A percentile compares a stretch with the other conserved stretches of the same genome.
Conservation (phyloP, 2,888 invertebrate species). For the Heliconius ethilla region DNA sequence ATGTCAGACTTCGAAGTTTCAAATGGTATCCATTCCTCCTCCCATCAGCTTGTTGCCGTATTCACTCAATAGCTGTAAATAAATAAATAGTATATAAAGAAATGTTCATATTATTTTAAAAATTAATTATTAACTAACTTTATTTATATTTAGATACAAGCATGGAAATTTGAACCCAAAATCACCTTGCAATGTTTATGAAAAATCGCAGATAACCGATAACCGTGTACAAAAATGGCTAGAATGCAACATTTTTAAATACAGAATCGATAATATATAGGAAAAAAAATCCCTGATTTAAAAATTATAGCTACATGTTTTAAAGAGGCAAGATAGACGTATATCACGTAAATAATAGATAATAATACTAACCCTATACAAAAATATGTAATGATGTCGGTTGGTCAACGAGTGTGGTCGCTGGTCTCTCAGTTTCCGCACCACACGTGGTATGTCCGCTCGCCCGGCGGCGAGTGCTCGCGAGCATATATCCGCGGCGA, state of each 20-base stretch:
- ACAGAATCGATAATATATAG: too few relatives aligned
- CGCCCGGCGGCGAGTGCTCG: conserved; percentile 90
- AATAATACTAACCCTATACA: conserved; percentile 88
- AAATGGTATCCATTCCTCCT: conserved; percentile 73
- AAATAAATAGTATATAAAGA: conserved; percentile 39
- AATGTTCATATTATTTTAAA: not conserved
- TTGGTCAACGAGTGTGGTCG: conserved; percentile 95
- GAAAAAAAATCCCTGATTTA: too few relatives aligned
- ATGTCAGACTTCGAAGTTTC: conserved; percentile 39
- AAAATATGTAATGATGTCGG: conserved; percentile 94
- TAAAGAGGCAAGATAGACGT: too few relatives aligned
- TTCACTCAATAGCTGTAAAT: conserved; percentile 88
- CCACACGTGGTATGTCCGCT: conserved; percentile 93
- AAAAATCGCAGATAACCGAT: too few relatives aligned
- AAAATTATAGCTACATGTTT: too few relatives aligned
- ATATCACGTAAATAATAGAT: not conserved
- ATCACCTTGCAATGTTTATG: too few relatives aligned
- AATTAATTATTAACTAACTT: too few relatives aligned
- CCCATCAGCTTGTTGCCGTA: conserved; percentile 93
- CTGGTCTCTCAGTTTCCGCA: conserved; percentile 91
- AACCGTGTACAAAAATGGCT: too few relatives aligned
- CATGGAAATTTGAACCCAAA: too few relatives aligned
- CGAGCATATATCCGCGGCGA: conserved; percentile 93
- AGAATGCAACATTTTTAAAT: too few relatives aligned
- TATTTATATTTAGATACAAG: too few relatives aligned